These are phyloP conservation scores for Apotomis turbidana DNA, from an alignment of 2,888 invertebrate species.

Conservation along the genomic window DNA sequence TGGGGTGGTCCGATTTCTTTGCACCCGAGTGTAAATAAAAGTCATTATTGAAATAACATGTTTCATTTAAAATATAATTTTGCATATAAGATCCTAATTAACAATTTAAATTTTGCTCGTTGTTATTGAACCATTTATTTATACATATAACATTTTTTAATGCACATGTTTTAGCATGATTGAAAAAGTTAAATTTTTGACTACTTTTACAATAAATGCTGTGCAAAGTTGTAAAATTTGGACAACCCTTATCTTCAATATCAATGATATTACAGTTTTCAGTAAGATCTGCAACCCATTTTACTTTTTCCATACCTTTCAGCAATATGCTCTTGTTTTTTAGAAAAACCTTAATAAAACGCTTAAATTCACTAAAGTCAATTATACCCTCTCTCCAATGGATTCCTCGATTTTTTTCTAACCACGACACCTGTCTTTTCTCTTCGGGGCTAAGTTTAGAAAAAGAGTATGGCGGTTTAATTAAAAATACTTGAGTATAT, in stretches of 20 bases:
- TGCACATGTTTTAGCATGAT: not conserved
- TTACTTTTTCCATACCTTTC: constrained; percentile 29
- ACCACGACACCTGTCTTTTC: constrained; percentile 23
- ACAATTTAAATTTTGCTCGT: too few species aligned
- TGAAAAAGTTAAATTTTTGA: too few species aligned
- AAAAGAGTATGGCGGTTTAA: constrained; percentile 31
- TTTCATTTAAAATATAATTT: too few species aligned
- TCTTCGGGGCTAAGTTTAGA: constrained; percentile 5
- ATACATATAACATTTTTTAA: constrained; percentile 9
- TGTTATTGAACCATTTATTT: not conserved
- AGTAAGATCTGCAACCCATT: constrained; percentile 28
- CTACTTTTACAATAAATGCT: too few species aligned
- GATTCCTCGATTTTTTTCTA: constrained; percentile 17
- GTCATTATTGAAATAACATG: too few species aligned
- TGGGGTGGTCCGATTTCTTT: too few species aligned
- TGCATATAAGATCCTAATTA: too few species aligned
- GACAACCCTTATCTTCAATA: constrained; percentile 4
- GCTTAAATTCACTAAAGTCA: constrained; percentile 15
- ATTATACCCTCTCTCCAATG: constrained; percentile 25
- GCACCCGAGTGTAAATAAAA: too few species aligned
- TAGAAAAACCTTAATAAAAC: constrained; percentile 7
- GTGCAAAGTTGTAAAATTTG: constrained; percentile 7
- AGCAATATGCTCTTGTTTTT: constrained; percentile 12
- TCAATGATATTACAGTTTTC: constrained; percentile 10
- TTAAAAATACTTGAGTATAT: constrained; percentile 16